These are phyloP conservation scores for Idris sp. DNA, from an alignment of 1,140 invertebrate species.

Conservation along the genomic window DNA sequence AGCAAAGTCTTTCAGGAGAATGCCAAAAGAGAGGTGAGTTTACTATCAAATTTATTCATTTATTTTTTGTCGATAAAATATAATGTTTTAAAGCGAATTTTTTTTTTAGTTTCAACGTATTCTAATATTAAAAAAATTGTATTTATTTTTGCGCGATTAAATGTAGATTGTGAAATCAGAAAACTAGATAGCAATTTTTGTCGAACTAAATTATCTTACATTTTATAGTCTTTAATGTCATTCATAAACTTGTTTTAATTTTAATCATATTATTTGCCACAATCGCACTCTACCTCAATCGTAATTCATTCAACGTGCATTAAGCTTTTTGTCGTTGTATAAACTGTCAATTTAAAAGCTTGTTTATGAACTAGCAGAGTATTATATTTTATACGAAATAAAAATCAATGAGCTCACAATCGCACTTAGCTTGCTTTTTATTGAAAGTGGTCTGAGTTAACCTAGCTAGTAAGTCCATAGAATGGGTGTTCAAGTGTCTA, in stretches of 20 bases:
- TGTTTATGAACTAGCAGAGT: slow-evolving; percentile 45
- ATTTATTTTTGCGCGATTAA: no score
- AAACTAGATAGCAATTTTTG: no score
- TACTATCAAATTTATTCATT: no score
- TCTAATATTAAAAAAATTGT: no score
- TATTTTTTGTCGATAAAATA: no score
- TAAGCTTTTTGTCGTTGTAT: slow-evolving; percentile 40
- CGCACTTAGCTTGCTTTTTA: slow-evolving; percentile 54
- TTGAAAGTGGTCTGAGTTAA: slow-evolving; percentile 58
- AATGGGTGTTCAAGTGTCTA: slow-evolving; percentile 59
- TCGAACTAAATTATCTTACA: slow-evolving; percentile 33
- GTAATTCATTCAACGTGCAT: slow-evolving; percentile 36
- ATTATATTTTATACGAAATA: slow-evolving; percentile 60
- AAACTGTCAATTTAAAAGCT: slow-evolving; percentile 58
- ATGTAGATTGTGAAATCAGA: no score
- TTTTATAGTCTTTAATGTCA: background rate
- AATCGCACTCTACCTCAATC: slow-evolving; percentile 8
- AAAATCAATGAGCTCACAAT: slow-evolving; percentile 59
- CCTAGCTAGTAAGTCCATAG: slow-evolving; percentile 54
- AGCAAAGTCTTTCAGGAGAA: slow-evolving; percentile 72
- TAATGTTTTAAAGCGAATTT: no score
- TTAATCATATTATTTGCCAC: slow-evolving; percentile 42
- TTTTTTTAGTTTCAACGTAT: no score
- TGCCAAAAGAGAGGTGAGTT: slow-evolving; percentile 71
- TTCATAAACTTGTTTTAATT: slow-evolving; percentile 38